Conservation (phyloP, 2,888 invertebrate species). For the Lasioglossum zephyrum region DNA sequence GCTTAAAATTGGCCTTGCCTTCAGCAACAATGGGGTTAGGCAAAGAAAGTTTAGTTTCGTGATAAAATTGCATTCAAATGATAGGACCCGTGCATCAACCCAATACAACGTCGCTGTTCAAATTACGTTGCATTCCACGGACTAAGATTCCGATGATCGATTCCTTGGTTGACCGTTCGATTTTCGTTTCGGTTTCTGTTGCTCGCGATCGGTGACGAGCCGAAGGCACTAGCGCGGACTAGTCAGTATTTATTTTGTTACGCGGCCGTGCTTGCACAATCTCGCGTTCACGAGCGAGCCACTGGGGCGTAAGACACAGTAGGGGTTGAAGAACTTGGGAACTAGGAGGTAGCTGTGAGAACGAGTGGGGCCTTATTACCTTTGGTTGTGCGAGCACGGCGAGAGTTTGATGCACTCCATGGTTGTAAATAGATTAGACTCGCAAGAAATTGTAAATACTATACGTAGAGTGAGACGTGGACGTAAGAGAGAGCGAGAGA, state of each 20-base stretch:
- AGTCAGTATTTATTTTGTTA: constrained; percentile 80
- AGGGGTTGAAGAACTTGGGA: not conserved
- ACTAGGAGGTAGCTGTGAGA: constrained; percentile 12
- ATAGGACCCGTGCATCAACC: not conserved
- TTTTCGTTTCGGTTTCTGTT: constrained; percentile 18
- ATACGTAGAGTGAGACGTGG: constrained; percentile 45
- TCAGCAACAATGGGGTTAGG: not conserved
- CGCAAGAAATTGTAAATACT: constrained; percentile 70
- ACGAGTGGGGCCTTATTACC: constrained; percentile 68
- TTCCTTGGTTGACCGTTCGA: not conserved
- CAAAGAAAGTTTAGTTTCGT: not conserved
- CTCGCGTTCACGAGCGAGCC: constrained; percentile 33
- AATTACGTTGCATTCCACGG: constrained; percentile 43
- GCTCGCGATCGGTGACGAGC: constrained; percentile 50
- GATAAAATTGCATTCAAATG: not conserved
- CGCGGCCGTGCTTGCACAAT: constrained; percentile 69
- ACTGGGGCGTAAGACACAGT: not conserved
- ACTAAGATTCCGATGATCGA: not conserved
- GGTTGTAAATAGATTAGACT: constrained; percentile 71
- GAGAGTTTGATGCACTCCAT: constrained; percentile 63
- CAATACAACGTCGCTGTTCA: not conserved
- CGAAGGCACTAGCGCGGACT: constrained; percentile 72
- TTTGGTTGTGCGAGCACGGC: constrained; percentile 68
- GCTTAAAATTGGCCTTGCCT: not conserved
- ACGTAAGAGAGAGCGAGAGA: constrained; percentile 36